A percentile compares a stretch with the other conserved stretches of the same genome.
Conservation (phyloP, 2,113 vertebrate species). For the Noctilio leporinus region DNA sequence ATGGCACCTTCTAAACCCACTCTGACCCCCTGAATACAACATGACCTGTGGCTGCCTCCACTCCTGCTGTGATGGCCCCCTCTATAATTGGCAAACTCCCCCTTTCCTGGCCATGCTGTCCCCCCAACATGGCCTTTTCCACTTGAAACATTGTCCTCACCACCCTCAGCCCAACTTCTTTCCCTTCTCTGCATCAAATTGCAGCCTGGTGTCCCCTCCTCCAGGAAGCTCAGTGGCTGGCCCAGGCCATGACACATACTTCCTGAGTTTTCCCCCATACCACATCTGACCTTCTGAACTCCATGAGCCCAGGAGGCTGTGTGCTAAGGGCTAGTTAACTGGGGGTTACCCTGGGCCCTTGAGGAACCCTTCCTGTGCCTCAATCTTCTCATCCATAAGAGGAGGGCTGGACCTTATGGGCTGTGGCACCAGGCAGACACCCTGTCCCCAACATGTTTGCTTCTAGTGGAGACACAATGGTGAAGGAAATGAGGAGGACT, state of each 20-base stretch:
- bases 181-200: background rate
- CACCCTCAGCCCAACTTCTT: background rate
- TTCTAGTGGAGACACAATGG: fast-evolving
- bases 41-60: background rate
- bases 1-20: background rate
- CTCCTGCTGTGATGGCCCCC: no score
- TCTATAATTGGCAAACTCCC: background rate
- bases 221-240: background rate
- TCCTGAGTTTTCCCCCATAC: background rate
- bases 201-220: background rate
- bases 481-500: background rate
- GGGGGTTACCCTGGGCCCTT: background rate
- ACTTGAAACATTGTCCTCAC: background rate
- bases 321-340: background rate
- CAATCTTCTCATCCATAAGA: background rate
- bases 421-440: background rate
- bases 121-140: background rate
- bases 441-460: background rate
- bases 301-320: fast-evolving
- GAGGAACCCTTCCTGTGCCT: background rate
- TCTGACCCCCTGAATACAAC: background rate
- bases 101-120: background rate
- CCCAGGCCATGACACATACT: background rate
- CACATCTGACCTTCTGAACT: background rate
- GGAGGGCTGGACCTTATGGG: background rate